Evolutionary conservation across 2,888 invertebrate species (phyloP).

Genomic region (Nemotelus pantherinus): DNA sequence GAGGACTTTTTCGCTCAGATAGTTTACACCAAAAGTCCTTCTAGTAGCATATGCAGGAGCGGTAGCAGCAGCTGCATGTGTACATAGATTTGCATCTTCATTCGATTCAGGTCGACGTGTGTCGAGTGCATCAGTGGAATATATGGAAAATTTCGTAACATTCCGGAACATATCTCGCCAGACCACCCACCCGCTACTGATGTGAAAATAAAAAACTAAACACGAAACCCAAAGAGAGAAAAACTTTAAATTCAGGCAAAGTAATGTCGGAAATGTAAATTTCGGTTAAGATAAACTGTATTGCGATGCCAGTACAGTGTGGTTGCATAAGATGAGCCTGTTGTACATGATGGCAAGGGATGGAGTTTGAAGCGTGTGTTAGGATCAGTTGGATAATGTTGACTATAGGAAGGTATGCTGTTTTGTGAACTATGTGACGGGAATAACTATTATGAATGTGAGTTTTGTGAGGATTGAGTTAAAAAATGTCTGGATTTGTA

Average conservation of each 20-base stretch:
- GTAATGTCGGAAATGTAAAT: constrained; percentile 19
- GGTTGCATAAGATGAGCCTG: background rate
- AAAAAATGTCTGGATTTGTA: background rate
- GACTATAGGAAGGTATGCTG: background rate
- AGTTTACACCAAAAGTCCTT: too few species aligned
- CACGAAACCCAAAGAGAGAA: background rate
- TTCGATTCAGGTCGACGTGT: too few species aligned
- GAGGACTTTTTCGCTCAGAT: too few species aligned
- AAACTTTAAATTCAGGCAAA: constrained; percentile 36
- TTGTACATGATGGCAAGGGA: background rate
- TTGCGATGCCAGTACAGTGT: background rate
- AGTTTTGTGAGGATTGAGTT: background rate
- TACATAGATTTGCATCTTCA: too few species aligned
- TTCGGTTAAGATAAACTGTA: background rate
- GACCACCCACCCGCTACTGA: background rate
- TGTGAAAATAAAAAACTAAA: too few species aligned
- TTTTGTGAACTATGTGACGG: background rate
- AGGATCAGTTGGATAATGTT: too few species aligned
- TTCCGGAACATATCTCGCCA: background rate
- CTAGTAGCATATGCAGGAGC: too few species aligned
- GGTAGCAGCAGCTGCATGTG: too few species aligned
- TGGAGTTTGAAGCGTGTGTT: background rate
- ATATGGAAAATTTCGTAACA: background rate
- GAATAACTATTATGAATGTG: background rate
- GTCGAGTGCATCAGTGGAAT: background rate